Percentiles rank a stretch among this genome's conserved stretches.
These are phyloP conservation scores for Xenotilapia leptura DNA, from an alignment of 2,113 vertebrate genomes.

Conservation along the genomic window DNA sequence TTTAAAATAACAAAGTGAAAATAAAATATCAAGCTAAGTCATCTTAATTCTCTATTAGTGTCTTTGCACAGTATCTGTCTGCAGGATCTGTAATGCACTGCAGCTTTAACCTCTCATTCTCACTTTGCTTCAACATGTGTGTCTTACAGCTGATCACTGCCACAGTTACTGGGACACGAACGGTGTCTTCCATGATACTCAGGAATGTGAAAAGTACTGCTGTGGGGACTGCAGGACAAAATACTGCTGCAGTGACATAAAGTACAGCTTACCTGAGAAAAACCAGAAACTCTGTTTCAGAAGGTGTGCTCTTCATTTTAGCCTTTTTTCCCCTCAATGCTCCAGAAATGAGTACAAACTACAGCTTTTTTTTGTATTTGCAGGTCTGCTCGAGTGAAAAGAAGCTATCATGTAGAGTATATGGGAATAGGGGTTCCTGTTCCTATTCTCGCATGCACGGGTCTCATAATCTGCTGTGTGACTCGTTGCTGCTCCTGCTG, in stretches of 20 bases:
- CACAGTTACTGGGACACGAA: neutral
- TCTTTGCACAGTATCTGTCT: rapidly evolving
- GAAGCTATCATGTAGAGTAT: neutral
- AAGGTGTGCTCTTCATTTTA: neutral
- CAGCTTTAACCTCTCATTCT: rapidly evolving
- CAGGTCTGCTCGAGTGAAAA: neutral
- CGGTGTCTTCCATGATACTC: neutral
- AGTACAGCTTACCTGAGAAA: neutral
- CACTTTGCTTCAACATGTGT: neutral
- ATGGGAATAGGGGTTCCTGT: neutral
- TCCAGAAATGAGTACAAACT: neutral
- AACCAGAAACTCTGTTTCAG: neutral
- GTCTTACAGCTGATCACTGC: neutral
- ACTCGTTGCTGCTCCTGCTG: neutral
- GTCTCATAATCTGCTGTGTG: neutral
- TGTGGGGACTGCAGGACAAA: neutral
- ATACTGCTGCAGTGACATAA: neutral
- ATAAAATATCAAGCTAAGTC: neutral
- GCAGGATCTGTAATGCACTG: neutral
- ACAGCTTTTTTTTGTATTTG: neutral
- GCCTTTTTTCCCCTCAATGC: rapidly evolving
- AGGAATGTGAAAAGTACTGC: neutral
- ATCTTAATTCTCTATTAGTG: neutral
- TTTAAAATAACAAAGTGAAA: neutral
- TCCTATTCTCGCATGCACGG: rapidly evolving